Percentiles rank a stretch among this genome's conserved stretches.
Conservation (phyloP, 2,888 invertebrate species). For the Synergus japonicus region DNA sequence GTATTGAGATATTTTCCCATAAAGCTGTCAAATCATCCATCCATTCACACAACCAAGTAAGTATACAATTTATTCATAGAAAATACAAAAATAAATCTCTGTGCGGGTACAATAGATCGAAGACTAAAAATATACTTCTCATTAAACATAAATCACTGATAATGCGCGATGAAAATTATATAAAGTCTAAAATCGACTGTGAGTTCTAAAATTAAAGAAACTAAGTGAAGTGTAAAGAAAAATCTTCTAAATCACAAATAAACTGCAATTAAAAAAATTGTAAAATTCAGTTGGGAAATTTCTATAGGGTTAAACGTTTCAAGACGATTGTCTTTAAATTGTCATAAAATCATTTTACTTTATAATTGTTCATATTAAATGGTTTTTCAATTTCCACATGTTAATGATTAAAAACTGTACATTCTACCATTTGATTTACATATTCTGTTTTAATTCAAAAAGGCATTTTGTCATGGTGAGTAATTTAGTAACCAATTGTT, state of each 20-base stretch:
- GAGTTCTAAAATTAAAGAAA: not conserved
- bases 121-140: conserved; percentile 49
- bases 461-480: no score
- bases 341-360: not conserved
- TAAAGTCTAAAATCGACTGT: not conserved
- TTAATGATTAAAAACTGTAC: not conserved
- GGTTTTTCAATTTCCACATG: not conserved
- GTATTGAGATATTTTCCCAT: conserved; percentile 44
- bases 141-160: conserved; percentile 15
- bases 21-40: conserved; percentile 50
- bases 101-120: conserved; percentile 59
- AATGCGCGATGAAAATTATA: not conserved
- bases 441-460: no score
- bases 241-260: not conserved
- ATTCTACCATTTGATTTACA: not conserved
- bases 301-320: no score
- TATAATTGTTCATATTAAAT: not conserved
- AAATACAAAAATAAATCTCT: conserved; percentile 72
- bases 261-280: conserved; percentile 21
- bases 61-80: conserved; percentile 63
- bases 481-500: no score
- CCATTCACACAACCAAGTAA: conserved; percentile 70
- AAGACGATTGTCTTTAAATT: no score
- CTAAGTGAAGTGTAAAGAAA: conserved; percentile 18
- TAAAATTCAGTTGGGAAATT: conserved; percentile 42